phyloP scores from a whole-genome alignment of 2,113 vertebrate species.

The Terrapene triunguis region DNA sequence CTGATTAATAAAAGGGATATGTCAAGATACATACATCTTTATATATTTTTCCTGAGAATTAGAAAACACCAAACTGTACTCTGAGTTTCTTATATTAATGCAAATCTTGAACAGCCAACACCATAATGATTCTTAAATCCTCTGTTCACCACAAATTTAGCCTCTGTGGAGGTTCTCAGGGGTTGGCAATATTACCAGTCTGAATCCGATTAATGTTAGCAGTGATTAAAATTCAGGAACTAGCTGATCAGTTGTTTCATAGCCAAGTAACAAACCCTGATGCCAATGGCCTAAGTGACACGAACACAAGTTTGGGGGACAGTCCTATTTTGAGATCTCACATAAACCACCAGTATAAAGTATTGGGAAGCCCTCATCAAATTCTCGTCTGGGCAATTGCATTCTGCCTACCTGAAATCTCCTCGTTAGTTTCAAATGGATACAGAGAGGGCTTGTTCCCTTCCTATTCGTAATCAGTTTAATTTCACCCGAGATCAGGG shows the following conservation, averaged over 20 bases:
- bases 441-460: not conserved
- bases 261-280: not conserved
- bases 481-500: not conserved
- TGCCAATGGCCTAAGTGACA: not conserved
- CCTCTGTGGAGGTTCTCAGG: not conserved
- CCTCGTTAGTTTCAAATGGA: not conserved
- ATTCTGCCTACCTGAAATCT: not conserved
- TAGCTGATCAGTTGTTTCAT: not conserved
- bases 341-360: not conserved
- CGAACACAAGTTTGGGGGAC: not conserved
- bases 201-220: not conserved
- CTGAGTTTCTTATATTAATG: not conserved
- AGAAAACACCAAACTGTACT: not conserved
- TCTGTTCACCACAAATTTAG: not conserved
- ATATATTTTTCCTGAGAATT: constrained; percentile 2
- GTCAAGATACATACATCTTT: not conserved
- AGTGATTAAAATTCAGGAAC: not conserved
- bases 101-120: not conserved
- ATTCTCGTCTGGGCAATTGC: not conserved
- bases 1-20: constrained; percentile 54
- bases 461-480: not conserved
- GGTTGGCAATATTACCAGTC: not conserved
- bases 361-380: not conserved
- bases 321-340: not conserved
- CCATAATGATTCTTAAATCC: not conserved